These are phyloP conservation scores for Ecliptopera silaceata DNA, from an alignment of 2,888 invertebrate genomes.

Conservation along the genomic window DNA sequence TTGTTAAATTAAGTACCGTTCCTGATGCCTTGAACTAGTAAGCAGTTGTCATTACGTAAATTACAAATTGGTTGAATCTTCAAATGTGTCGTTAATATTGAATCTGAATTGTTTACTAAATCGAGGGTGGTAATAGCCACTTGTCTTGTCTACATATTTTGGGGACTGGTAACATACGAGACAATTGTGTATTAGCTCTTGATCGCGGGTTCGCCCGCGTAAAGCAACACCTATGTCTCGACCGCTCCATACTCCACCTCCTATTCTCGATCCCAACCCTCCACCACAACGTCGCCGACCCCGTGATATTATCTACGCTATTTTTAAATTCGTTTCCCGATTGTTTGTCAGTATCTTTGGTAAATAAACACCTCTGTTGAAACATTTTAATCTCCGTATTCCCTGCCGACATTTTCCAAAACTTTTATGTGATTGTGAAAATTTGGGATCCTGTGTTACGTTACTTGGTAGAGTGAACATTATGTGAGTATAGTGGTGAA, in stretches of 20 bases:
- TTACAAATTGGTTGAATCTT: not conserved
- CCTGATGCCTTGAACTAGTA: conserved; percentile 6
- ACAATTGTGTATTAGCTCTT: conserved; percentile 1
- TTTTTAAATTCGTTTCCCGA: conserved; percentile 19
- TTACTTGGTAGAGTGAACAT: conserved; percentile 25
- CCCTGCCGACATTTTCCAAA: not conserved
- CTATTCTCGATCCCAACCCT: not conserved
- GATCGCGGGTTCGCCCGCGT: conserved; percentile 16
- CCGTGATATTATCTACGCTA: conserved; percentile 16
- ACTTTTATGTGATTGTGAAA: not conserved
- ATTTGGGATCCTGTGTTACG: not conserved
- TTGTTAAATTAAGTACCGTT: conserved; percentile 21
- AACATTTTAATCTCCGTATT: not conserved
- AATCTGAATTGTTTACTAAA: not conserved
- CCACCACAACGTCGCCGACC: conserved; percentile 5
- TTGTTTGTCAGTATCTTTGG: conserved; percentile 7
- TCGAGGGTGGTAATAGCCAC: not conserved
- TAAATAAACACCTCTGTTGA: not conserved
- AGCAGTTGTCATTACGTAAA: conserved; percentile 10
- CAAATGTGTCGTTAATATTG: not conserved
- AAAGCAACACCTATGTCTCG: conserved; percentile 24
- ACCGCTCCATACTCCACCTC: conserved; percentile 14
- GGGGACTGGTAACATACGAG: not conserved
- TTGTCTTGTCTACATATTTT: not conserved
- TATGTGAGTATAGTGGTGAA: conserved; percentile 29